Percentiles rank a stretch among this genome's conserved stretches.
Conservation (phyloP, 2,797 vertebrate genomes). For the Hydrolagus colliei region DNA sequence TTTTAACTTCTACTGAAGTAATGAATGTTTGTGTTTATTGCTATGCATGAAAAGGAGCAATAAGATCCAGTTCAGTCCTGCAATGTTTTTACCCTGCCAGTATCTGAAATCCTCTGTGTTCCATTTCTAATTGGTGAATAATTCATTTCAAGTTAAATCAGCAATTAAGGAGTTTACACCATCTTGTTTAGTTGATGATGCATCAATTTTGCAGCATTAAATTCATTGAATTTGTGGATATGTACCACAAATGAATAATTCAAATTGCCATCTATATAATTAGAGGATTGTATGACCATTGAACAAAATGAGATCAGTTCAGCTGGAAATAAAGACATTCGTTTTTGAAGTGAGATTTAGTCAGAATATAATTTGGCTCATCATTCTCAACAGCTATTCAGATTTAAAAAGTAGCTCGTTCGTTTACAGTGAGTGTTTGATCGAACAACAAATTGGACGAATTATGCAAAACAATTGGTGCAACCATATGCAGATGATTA, state of each 20-base stretch:
- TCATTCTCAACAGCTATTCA: background rate
- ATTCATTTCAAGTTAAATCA: background rate
- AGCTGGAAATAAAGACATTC: background rate
- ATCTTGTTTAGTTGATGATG: background rate
- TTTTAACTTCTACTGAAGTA: too few species aligned
- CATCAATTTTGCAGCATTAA: background rate
- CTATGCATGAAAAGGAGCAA: background rate
- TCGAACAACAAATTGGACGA: background rate
- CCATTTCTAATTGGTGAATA: slow-evolving; percentile 12
- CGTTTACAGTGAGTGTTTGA: background rate
- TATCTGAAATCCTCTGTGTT: background rate
- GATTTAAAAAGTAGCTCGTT: background rate
- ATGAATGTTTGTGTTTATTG: background rate
- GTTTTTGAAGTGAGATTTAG: background rate
- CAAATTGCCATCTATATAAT: background rate
- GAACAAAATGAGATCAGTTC: background rate
- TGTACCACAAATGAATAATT: background rate
- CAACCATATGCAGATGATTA: too few species aligned
- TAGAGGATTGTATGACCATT: background rate
- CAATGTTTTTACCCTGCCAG: background rate
- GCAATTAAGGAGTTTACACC: background rate
- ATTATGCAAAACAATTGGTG: too few species aligned
- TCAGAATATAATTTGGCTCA: background rate
- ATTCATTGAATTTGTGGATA: background rate
- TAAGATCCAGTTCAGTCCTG: background rate